Base-by-base conservation (phyloP, 2,113 vertebrate genomes). In the Emberiza fucata region DNA sequence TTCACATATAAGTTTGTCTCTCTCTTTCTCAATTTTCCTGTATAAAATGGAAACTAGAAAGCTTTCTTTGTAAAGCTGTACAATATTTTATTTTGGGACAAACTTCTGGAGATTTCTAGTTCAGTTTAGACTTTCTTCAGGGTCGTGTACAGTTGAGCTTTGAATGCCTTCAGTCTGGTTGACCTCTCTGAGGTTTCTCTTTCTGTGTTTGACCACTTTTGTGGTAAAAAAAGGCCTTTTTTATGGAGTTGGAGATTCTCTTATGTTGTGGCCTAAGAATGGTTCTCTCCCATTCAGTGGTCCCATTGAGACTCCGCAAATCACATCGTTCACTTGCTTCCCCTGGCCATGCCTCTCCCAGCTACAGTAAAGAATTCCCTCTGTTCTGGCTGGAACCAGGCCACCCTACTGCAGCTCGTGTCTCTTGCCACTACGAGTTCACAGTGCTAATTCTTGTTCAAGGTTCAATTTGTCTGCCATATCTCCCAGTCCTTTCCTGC, bases 81-180 rank as follows among this genome's bases (percentile, higher is more conserved):
- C 12, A 63, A 20, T 71, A 35, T 51, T 89, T 70, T 63, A 27
- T 17, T 79, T 48, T 64, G 22, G 35, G 68, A 68, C 21, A 88
- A 47, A 40, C 2, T 54, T 90, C 31, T 72, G 31, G 40, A 61
- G 63, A 17, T 71, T 87, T 85, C n/a, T 82, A 19, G n/a, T 57
- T 57, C 10, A 65, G 25, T 76, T 8, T 59, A 45, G 29, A 8
- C 18, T 85, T 87, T n/a, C 19, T 84, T 79, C 44, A 47, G 31
- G 17, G 10, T 61, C 0, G 0, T 19, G 11, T 71, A 24, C 13
- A 51, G 16, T 19, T 80, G 8, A 29, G 9, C 33, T 93, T 65
- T 77, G 50, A 64, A 39, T 31, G 3, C 9, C 35, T 78, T 69
- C 33, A 16, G 54, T 60, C 37, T 11, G 2, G 22, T 44, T 37